Percentiles rank a stretch among this genome's conserved stretches.
Evolutionary conservation across 2,797 vertebrate species (phyloP).

Genomic region (Lateolabrax maculatus): DNA sequence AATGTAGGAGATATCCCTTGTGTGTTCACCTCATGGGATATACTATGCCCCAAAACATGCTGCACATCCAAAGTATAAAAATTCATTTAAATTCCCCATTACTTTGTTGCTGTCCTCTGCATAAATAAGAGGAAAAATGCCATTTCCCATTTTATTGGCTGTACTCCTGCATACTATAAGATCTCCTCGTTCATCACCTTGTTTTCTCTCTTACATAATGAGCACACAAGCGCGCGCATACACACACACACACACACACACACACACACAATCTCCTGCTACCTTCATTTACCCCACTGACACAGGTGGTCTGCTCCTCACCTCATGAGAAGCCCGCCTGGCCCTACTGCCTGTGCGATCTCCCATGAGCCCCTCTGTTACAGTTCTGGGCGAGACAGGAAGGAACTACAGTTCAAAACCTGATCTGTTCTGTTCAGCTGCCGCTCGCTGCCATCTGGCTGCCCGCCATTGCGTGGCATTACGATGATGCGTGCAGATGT

Average conservation of each 20-base stretch:
- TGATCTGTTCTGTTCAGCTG: conserved; percentile 55
- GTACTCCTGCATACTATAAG: conserved; percentile 51
- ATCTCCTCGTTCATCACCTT: conserved; percentile 70
- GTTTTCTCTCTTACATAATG: conserved; percentile 52
- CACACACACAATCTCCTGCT: neutral
- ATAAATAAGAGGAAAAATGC: conserved; percentile 65
- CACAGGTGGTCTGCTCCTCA: conserved; percentile 71
- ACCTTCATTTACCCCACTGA: conserved; percentile 47
- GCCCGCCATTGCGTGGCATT: conserved; percentile 69
- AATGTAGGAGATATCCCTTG: conserved; percentile 49
- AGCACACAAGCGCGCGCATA: conserved; percentile 44
- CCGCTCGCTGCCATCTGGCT: conserved; percentile 73
- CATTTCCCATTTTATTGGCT: conserved; percentile 60
- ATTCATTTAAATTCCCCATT: conserved; percentile 49
- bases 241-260: neutral
- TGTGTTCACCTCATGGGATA: conserved; percentile 55
- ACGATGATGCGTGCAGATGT: conserved; percentile 80
- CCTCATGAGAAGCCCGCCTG: conserved; percentile 55
- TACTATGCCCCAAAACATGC: conserved; percentile 50
- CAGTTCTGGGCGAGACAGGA: conserved; percentile 50
- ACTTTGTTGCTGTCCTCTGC: conserved; percentile 66
- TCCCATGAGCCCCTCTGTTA: conserved; percentile 69
- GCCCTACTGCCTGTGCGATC: conserved; percentile 41
- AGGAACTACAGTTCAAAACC: conserved; percentile 64
- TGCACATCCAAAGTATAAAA: conserved; percentile 54